Evolutionary conservation across 2,113 vertebrate species (phyloP).

Genomic region (Sapajus apella): DNA sequence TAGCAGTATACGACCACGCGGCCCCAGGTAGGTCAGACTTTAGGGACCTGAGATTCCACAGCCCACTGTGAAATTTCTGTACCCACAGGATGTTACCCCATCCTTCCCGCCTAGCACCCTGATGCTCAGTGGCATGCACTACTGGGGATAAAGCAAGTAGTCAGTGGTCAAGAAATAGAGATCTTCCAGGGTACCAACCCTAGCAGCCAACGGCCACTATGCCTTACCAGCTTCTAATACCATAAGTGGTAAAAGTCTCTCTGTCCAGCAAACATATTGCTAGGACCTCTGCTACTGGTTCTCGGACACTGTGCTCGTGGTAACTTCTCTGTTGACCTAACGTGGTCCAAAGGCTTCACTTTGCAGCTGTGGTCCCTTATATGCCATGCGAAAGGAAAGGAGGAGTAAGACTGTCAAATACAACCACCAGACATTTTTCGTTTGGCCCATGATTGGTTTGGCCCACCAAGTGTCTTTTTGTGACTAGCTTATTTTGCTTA

Average conservation of each 20-base stretch:
- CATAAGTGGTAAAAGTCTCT: neutral
- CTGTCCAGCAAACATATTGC: neutral
- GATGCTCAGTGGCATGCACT: neutral
- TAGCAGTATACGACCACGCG: neutral
- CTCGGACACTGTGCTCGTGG: neutral
- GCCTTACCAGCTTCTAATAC: neutral
- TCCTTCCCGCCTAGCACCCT: neutral
- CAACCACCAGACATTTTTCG: neutral
- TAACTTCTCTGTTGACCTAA: neutral
- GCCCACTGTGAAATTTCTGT: neutral
- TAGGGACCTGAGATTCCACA: neutral
- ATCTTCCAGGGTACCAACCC: neutral
- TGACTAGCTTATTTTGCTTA: neutral
- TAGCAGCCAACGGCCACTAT: neutral
- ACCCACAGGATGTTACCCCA: neutral
- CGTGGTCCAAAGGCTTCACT: neutral
- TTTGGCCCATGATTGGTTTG: neutral
- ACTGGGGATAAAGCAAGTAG: neutral
- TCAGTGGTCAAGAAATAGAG: neutral
- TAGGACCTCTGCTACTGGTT: neutral
- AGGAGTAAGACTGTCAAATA: neutral
- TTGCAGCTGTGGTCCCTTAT: neutral
- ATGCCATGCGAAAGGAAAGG: neutral
- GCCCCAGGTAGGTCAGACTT: neutral
- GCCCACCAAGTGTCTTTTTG: neutral